These are phyloP conservation scores for Pterocles orientalis DNA, from an alignment of 2,113 vertebrate genomes.

Conservation along the genomic window DNA sequence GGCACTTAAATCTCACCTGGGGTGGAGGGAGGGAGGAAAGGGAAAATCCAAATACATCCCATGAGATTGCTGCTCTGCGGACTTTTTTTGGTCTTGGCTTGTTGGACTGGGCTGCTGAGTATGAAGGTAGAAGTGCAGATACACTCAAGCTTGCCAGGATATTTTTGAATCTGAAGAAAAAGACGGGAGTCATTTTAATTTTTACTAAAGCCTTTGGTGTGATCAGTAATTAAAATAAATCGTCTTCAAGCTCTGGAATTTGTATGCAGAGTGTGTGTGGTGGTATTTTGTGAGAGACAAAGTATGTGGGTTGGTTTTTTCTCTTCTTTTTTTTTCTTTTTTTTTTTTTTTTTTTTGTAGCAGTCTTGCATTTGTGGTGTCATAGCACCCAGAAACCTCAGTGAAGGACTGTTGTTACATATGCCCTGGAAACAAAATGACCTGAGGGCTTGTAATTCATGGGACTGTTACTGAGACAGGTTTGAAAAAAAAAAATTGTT, in stretches of 20 bases:
- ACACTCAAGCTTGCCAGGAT: rapidly evolving
- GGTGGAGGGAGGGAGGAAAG: not conserved
- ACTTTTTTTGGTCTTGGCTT: not conserved
- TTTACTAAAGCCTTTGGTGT: not conserved
- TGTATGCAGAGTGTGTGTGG: not conserved
- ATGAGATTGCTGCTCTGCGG: not conserved
- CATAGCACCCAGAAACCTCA: not conserved
- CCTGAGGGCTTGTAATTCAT: not conserved
- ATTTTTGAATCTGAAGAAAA: not conserved
- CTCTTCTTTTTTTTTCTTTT: not conserved
- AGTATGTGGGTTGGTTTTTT: not conserved
- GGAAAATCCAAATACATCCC: not conserved
- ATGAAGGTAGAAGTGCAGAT: not conserved
- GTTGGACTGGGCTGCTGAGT: not conserved
- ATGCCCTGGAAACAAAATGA: not conserved
- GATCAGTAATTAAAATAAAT: not conserved
- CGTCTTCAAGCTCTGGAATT: not conserved
- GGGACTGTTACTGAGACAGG: not conserved
- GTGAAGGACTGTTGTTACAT: rapidly evolving
- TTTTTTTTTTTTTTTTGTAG: not conserved
- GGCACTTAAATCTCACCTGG: not conserved
- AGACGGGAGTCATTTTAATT: not conserved
- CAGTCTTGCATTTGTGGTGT: not conserved
- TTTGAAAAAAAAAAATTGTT: not conserved
- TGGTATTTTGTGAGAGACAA: not conserved